Percentiles rank a stretch among this genome's conserved stretches.
Conservation (phyloP, 2,797 vertebrate species). For the Crax fasciolata region DNA sequence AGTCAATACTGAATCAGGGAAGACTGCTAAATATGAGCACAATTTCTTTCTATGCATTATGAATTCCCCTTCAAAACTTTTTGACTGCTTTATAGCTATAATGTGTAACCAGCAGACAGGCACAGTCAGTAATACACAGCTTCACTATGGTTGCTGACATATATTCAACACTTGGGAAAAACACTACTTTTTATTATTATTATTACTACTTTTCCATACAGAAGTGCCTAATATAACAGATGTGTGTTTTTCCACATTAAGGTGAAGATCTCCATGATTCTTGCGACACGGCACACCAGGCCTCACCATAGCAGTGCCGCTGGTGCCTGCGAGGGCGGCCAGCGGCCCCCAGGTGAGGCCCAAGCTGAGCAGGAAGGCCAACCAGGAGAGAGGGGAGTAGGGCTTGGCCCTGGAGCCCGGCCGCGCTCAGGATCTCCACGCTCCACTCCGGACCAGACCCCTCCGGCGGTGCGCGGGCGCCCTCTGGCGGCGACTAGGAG, state of each 20-base stretch:
- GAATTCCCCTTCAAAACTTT: background rate
- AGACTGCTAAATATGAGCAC: background rate
- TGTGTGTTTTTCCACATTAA: background rate
- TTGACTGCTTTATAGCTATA: background rate
- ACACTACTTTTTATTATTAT: rapidly evolving
- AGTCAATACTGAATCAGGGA: background rate
- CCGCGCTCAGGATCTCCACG: no score
- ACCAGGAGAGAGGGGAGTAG: no score
- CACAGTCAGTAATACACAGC: background rate
- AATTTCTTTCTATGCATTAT: background rate
- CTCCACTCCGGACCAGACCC: background rate
- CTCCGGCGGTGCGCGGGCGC: constrained; percentile 5
- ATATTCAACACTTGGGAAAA: background rate
- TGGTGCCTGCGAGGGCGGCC: background rate
- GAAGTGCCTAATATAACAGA: background rate
- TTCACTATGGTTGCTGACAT: background rate
- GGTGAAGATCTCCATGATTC: rapidly evolving
- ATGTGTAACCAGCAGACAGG: rapidly evolving
- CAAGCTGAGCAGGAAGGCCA: rapidly evolving
- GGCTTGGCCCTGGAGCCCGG: no score
- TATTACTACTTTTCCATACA: rapidly evolving
- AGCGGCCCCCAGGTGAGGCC: background rate
- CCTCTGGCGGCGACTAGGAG: background rate
- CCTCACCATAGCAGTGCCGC: background rate
- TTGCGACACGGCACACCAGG: background rate